These are phyloP conservation scores for Drosophila monieri DNA, from an alignment of 2,888 invertebrate genomes.

Conservation along the genomic window DNA sequence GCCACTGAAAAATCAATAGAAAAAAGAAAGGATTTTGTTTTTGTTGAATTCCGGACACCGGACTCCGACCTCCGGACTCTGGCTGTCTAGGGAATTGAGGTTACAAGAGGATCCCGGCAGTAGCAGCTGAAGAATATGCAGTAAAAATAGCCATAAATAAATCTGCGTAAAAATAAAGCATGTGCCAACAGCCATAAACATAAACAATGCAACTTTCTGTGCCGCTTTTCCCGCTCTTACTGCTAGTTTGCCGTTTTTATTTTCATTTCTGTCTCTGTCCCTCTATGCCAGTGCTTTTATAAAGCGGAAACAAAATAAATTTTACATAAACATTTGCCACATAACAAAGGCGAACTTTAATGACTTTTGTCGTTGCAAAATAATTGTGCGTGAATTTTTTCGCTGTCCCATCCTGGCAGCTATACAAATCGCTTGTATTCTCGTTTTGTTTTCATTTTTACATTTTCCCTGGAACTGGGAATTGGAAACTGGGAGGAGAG, in stretches of 20 bases:
- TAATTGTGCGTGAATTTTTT: conserved; percentile 75
- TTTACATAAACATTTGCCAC: conserved; percentile 61
- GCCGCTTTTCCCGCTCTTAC: conserved; percentile 19
- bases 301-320: conserved; percentile 67
- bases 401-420: conserved; percentile 22
- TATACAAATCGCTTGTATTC: conserved; percentile 20
- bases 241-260: conserved; percentile 14
- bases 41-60: conserved; percentile 7
- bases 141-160: conserved; percentile 56
- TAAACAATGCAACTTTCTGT: conserved; percentile 53
- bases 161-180: conserved; percentile 55
- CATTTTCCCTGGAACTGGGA: background rate
- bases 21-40: conserved; percentile 40
- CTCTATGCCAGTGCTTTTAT: conserved; percentile 24
- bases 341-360: conserved; percentile 62
- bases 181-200: conserved; percentile 56
- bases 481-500: background rate
- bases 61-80: background rate
- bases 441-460: background rate
- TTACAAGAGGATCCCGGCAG: conserved; percentile 17
- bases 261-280: background rate
- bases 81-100: conserved; percentile 44
- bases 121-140: conserved; percentile 44
- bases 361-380: conserved; percentile 77
- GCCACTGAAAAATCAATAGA: conserved; percentile 48